These are phyloP conservation scores for Trichosurus vulpecula DNA, from an alignment of 2,797 vertebrate species.

Conservation along the genomic window DNA sequence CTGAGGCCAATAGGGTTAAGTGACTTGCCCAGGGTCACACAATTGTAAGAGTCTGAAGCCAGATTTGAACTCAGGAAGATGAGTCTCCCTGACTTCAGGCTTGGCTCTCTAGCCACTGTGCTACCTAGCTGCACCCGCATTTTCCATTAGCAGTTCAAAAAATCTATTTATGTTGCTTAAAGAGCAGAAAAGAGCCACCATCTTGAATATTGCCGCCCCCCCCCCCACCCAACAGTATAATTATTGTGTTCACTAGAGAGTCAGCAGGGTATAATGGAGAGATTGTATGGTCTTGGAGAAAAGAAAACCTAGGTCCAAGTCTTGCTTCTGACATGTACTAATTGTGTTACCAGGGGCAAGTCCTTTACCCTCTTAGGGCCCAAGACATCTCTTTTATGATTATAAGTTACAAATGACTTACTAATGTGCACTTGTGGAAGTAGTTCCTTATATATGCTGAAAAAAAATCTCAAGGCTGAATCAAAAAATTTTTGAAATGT, in stretches of 20 bases:
- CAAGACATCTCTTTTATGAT: not conserved
- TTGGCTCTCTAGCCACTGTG: too few species aligned
- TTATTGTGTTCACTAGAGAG: not conserved
- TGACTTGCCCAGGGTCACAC: not conserved
- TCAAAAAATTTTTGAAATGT: not conserved
- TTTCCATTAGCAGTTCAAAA: conserved; percentile 23
- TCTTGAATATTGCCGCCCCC: not conserved
- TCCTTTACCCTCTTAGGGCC: not conserved
- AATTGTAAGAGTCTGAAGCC: not conserved
- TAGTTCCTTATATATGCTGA: not conserved
- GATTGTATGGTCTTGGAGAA: not conserved
- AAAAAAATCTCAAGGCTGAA: not conserved
- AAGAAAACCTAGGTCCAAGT: not conserved
- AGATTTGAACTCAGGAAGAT: not conserved
- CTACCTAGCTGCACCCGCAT: not conserved
- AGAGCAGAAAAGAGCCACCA: not conserved
- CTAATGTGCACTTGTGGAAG: not conserved
- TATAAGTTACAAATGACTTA: not conserved
- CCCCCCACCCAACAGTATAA: not conserved
- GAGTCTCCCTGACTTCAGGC: not conserved
- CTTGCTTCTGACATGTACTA: not conserved
- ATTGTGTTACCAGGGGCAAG: not conserved
- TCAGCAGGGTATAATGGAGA: not conserved
- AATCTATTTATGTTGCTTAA: not conserved
- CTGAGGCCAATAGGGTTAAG: not conserved